Conservation (phyloP, 37 sponge, comb jelly and placozoan species). For the Spongia lamella region DNA sequence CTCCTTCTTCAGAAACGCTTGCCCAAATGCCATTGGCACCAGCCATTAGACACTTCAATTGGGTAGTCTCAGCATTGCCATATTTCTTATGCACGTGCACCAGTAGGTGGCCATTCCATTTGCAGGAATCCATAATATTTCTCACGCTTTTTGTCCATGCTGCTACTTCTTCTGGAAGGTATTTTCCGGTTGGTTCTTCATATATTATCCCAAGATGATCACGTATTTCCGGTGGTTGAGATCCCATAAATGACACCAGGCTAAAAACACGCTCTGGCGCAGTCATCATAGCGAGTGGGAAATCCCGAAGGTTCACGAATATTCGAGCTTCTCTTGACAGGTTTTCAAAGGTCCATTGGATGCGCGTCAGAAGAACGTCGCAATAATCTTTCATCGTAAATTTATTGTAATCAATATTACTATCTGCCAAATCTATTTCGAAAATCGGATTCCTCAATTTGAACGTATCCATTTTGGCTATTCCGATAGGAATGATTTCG, state of each 20-base stretch:
- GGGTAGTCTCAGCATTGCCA: too few species aligned
- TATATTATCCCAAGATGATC: slow-evolving; percentile 58
- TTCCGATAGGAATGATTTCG: slow-evolving; percentile 48
- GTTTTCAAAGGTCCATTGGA: slow-evolving; percentile 50
- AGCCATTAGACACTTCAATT: slow-evolving; percentile 67
- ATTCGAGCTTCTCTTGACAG: slow-evolving; percentile 41
- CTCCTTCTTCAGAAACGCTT: slow-evolving; percentile 85
- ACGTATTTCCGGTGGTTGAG: slow-evolving; percentile 44
- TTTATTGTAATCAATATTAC: slow-evolving; percentile 43
- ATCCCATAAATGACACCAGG: slow-evolving; percentile 56
- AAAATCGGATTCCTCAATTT: slow-evolving; percentile 66
- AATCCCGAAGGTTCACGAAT: slow-evolving; percentile 79
- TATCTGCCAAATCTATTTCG: slow-evolving; percentile 62
- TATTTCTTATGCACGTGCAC: too few species aligned
- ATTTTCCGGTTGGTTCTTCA: slow-evolving; percentile 80
- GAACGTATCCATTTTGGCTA: slow-evolving; percentile 71
- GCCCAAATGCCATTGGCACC: slow-evolving; percentile 91
- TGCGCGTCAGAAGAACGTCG: slow-evolving; percentile 51
- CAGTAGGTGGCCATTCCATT: slow-evolving; percentile 74
- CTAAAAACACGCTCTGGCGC: slow-evolving; percentile 59
- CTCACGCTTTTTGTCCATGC: slow-evolving; percentile 77
- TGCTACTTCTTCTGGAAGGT: slow-evolving; percentile 75
- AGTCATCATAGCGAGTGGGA: slow-evolving; percentile 60
- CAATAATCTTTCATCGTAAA: slow-evolving; percentile 64
- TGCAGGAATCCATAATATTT: slow-evolving; percentile 62